phyloP scores from a whole-genome alignment of 2,113 vertebrate species.

The Cricetomys ansorgei region DNA sequence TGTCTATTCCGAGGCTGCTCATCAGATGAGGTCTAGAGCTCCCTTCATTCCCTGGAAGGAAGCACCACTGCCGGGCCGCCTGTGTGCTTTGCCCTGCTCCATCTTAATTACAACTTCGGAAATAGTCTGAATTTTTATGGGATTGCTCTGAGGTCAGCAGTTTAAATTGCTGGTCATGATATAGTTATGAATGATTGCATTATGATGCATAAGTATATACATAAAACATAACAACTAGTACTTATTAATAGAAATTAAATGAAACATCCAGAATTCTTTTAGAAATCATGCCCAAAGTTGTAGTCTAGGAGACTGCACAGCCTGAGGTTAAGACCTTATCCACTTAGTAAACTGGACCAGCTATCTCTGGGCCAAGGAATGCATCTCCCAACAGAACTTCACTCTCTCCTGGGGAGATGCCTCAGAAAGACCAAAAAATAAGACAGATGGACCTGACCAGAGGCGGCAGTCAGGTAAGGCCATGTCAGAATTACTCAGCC shows the following conservation, averaged over 20 bases:
- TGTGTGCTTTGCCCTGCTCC: background rate
- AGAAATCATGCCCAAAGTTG: too few species aligned
- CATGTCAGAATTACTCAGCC: too few species aligned
- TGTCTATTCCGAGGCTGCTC: background rate
- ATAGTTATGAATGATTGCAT: background rate
- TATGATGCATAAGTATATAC: background rate
- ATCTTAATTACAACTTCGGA: background rate
- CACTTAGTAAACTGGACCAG: background rate
- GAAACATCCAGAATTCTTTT: background rate
- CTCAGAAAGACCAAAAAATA: background rate
- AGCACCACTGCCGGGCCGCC: background rate
- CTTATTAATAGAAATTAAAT: conserved; percentile 1
- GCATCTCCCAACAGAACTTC: background rate
- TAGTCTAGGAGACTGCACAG: background rate
- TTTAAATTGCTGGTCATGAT: background rate
- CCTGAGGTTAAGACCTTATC: background rate
- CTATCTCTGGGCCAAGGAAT: background rate
- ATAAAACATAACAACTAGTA: background rate
- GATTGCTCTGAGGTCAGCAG: background rate
- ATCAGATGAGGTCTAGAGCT: background rate
- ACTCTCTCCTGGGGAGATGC: background rate
- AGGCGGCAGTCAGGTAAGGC: background rate
- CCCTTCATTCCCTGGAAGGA: background rate
- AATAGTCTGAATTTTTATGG: background rate
- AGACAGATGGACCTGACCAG: background rate